Conservation (phyloP, 2,113 vertebrate genomes). For the Limanda limanda region DNA sequence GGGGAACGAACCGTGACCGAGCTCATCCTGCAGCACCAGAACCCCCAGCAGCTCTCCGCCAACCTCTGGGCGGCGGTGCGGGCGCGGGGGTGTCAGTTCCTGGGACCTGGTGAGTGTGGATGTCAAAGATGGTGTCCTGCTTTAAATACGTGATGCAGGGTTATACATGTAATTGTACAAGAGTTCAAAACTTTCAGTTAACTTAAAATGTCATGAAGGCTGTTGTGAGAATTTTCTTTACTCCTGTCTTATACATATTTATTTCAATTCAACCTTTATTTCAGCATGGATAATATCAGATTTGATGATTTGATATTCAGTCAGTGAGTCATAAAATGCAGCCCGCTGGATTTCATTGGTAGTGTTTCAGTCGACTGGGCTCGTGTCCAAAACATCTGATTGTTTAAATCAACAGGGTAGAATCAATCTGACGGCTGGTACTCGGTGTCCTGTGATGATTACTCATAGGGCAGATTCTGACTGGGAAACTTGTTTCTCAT, state of each 20-base stretch:
- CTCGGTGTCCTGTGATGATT: constrained; percentile 80
- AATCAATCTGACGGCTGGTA: constrained; percentile 12
- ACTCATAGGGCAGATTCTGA: constrained; percentile 87
- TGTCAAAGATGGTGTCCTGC: background rate
- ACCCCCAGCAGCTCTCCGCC: constrained; percentile 97
- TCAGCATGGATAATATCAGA: background rate
- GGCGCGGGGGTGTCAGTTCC: constrained; percentile 96
- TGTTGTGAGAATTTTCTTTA: no score
- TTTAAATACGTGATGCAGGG: background rate
- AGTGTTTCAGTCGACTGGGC: background rate
- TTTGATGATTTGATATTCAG: background rate
- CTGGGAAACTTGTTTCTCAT: constrained; percentile 68
- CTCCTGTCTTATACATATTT: no score
- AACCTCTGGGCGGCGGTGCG: constrained; percentile 98
- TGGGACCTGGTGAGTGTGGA: constrained; percentile 90
- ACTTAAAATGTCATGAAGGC: no score
- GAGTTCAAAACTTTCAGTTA: no score
- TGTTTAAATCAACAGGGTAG: background rate
- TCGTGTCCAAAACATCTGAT: constrained; percentile 1
- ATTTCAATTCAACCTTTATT: no score
- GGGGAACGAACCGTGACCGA: constrained; percentile 98
- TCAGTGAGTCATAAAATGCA: background rate
- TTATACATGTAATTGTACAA: no score
- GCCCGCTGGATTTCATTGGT: background rate
- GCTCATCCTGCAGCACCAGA: constrained; percentile 98